Evolutionary conservation across 2,888 invertebrate genomes (phyloP).

Genomic region (Aporophyla lueneburgensis): DNA sequence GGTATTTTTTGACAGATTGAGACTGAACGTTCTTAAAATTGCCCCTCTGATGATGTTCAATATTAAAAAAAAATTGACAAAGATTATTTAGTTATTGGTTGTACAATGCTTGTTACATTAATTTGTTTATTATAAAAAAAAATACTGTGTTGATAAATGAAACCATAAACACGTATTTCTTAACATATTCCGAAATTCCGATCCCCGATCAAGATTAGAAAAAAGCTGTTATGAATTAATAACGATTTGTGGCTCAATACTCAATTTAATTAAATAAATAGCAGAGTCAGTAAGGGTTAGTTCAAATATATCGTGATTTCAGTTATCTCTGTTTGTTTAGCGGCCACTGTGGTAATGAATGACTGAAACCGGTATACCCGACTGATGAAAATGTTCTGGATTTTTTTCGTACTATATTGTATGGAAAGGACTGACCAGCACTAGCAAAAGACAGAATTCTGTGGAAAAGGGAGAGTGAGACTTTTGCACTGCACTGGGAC

Average conservation of each 20-base stretch:
- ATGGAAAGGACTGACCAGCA: no score
- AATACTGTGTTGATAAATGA: not conserved
- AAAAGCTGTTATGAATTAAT: not conserved
- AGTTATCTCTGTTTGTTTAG: slow-evolving; percentile 45
- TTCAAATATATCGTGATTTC: slow-evolving; percentile 45
- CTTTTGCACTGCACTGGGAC: no score
- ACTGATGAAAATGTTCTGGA: slow-evolving; percentile 25
- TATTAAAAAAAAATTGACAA: not conserved
- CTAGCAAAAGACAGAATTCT: no score
- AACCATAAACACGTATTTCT: not conserved
- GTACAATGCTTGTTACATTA: not conserved
- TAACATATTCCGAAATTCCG: not conserved
- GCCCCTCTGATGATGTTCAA: no score
- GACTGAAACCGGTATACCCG: slow-evolving; percentile 53
- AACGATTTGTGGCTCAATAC: slow-evolving; percentile 13
- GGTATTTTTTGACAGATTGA: no score
- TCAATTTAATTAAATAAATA: slow-evolving; percentile 50
- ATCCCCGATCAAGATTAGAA: slow-evolving; percentile 1
- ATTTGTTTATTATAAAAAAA: not conserved
- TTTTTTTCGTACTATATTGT: no score
- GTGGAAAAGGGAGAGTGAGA: no score
- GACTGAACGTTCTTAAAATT: no score
- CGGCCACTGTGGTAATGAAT: slow-evolving; percentile 41
- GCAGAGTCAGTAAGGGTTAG: slow-evolving; percentile 11
- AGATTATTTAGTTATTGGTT: not conserved